These are phyloP conservation scores for Dipodomys merriami DNA, from an alignment of 2,113 vertebrate species.

Conservation along the genomic window DNA sequence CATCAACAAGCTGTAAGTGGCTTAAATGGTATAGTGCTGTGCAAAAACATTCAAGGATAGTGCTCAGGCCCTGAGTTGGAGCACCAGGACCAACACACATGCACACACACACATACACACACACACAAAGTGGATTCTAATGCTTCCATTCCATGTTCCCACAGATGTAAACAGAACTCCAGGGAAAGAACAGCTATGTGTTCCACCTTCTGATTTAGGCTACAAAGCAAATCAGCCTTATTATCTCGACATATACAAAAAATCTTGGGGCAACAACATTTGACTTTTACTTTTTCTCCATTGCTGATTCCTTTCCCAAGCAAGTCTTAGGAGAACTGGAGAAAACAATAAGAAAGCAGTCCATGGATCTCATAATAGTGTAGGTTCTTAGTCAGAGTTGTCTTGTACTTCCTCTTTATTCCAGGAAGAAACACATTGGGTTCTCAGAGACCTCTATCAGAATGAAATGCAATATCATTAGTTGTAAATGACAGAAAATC, in stretches of 20 bases:
- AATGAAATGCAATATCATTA: not conserved
- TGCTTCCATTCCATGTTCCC: not conserved
- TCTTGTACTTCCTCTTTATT: not conserved
- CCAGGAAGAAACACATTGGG: not conserved
- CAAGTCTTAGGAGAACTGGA: not conserved
- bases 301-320: not conserved
- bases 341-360: not conserved
- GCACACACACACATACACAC: no score
- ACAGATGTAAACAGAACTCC: not conserved
- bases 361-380: not conserved
- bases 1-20: no score
- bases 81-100: no score
- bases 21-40: no score
- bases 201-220: not conserved
- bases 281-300: not conserved
- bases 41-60: no score
- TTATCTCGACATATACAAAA: not conserved
- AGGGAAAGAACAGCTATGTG: not conserved
- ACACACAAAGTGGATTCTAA: no score
- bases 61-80: no score
- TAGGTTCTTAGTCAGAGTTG: accelerated
- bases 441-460: not conserved
- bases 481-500: not conserved
- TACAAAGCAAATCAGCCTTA: not conserved
- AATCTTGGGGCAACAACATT: not conserved